These are phyloP conservation scores for Dicrurus megarhynchus DNA, from an alignment of 2,113 vertebrate species.

Conservation along the genomic window DNA sequence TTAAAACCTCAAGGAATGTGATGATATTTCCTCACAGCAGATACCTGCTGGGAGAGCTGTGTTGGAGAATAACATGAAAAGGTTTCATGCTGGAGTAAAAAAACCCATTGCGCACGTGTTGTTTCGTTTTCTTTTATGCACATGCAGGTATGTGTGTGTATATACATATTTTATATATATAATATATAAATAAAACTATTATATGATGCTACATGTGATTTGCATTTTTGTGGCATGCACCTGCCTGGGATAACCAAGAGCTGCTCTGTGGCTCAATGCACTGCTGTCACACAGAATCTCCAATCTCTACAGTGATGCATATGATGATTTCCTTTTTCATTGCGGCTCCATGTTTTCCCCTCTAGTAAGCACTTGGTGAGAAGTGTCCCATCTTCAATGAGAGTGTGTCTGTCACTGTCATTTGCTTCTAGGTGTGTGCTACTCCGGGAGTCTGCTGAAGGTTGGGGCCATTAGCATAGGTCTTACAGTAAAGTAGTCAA, in stretches of 20 bases:
- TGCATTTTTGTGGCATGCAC: background rate
- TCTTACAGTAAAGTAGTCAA: background rate
- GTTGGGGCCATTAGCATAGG: background rate
- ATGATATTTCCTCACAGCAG: background rate
- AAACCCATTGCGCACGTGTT: background rate
- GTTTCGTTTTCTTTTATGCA: background rate
- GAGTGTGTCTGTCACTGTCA: background rate
- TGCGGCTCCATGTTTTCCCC: background rate
- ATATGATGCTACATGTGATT: background rate
- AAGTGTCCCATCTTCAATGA: background rate
- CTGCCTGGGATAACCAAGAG: background rate
- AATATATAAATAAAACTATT: background rate
- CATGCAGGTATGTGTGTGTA: background rate
- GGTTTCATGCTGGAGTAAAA: background rate
- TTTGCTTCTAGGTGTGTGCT: background rate
- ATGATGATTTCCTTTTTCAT: background rate
- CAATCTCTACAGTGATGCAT: rapidly evolving
- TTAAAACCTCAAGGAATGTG: constrained; percentile 1
- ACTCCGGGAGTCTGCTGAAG: background rate
- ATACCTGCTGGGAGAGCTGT: background rate
- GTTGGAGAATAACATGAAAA: background rate
- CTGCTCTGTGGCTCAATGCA: background rate
- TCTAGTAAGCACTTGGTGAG: background rate
- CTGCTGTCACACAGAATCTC: background rate
- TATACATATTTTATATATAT: background rate